phyloP scores from a whole-genome alignment of 2,888 invertebrate genomes.

The Macaria notata region DNA sequence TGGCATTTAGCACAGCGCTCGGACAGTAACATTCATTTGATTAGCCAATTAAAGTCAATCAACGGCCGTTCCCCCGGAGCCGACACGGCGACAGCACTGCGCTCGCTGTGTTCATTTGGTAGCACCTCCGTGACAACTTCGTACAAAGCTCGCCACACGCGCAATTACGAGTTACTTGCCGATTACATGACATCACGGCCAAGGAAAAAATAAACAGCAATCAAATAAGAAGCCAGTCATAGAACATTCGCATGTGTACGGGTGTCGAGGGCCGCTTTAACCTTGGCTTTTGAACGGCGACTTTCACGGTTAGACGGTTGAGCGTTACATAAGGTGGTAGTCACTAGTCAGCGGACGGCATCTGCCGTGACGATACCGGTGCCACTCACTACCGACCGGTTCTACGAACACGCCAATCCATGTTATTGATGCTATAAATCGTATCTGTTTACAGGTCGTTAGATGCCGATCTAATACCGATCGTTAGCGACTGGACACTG shows the following conservation, averaged over 20 bases:
- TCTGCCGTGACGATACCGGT: conserved; percentile 69
- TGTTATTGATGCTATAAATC: conserved; percentile 31
- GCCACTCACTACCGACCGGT: conserved; percentile 68
- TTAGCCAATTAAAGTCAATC: conserved; percentile 23
- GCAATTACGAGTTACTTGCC: conserved; percentile 48
- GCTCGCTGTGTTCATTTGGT: conserved; percentile 40
- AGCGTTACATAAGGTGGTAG: conserved; percentile 73
- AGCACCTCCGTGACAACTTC: conserved; percentile 30
- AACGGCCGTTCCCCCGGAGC: conserved; percentile 13
- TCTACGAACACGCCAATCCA: conserved; percentile 41
- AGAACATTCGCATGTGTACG: conserved; percentile 72
- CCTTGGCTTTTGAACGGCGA: conserved; percentile 81
- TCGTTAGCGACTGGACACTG: conserved; percentile 30
- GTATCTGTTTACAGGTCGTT: conserved; percentile 34
- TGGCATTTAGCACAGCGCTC: conserved; percentile 6
- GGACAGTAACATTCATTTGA: conserved; percentile 10
- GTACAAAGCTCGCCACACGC: conserved; percentile 27
- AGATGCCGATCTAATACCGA: conserved; percentile 30
- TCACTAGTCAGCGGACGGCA: conserved; percentile 36
- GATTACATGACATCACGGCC: conserved; percentile 69
- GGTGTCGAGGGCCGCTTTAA: conserved; percentile 73
- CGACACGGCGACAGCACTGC: conserved; percentile 33
- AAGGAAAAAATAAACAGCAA: conserved; percentile 63
- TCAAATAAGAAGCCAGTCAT: conserved; percentile 59
- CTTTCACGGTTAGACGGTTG: conserved; percentile 81